Conservation (phyloP, 2,888 invertebrate species). For the Drosophila ochracea region DNA sequence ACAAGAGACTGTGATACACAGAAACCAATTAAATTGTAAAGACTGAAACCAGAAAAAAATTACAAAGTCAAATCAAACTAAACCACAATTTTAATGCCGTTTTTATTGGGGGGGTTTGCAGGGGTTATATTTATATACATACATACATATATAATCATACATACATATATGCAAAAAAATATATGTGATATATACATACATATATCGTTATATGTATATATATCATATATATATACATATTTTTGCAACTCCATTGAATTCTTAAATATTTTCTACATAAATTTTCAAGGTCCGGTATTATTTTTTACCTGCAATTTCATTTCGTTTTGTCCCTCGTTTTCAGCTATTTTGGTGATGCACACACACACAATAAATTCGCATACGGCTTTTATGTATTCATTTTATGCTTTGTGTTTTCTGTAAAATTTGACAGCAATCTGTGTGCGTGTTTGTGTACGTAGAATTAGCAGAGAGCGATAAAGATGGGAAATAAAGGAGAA, state of each 20-base stretch:
- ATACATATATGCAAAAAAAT: neutral
- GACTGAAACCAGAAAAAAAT: slow-evolving; percentile 45
- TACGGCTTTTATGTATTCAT: neutral
- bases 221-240: neutral
- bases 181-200: no score
- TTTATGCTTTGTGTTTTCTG: neutral
- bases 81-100: slow-evolving; percentile 11
- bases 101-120: neutral
- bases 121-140: neutral
- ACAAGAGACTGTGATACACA: slow-evolving; percentile 31
- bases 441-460: no score
- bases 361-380: neutral
- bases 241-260: neutral
- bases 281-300: neutral
- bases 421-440: neutral
- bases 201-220: no score
- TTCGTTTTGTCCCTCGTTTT: neutral
- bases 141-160: neutral
- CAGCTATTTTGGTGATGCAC: no score
- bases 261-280: neutral
- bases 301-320: neutral
- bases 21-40: slow-evolving; percentile 21
- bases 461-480: neutral
- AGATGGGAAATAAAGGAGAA: neutral
- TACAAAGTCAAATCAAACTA: slow-evolving; percentile 10